These are phyloP conservation scores for Gallirallus australis DNA, from an alignment of 2,797 vertebrate genomes.

Conservation along the genomic window DNA sequence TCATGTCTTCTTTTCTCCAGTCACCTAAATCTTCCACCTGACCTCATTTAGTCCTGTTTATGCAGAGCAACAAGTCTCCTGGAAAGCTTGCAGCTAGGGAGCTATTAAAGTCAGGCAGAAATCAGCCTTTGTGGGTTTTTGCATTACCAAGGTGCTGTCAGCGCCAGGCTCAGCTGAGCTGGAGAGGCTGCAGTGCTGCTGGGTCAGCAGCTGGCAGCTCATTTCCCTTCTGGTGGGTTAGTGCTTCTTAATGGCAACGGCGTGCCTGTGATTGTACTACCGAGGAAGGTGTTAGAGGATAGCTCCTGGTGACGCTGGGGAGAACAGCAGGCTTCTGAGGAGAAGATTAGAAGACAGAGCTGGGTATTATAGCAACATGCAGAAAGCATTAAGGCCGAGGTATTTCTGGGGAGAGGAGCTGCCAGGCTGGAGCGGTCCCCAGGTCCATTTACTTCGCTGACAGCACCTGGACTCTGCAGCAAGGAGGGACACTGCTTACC, in stretches of 20 bases:
- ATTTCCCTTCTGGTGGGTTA: background rate
- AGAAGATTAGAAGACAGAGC: background rate
- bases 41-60: background rate
- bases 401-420: background rate
- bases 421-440: background rate
- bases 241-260: background rate
- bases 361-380: background rate
- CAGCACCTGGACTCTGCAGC: background rate
- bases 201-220: background rate
- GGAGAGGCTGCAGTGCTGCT: background rate
- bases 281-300: background rate
- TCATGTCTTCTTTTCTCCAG: background rate
- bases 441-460: background rate
- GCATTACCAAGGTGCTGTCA: background rate
- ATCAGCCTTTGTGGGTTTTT: background rate
- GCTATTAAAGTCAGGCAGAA: background rate
- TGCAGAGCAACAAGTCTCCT: background rate
- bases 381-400: background rate
- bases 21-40: background rate
- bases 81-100: background rate
- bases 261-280: background rate
- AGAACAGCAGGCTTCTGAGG: background rate
- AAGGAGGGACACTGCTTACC: background rate
- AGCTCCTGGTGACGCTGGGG: rapidly evolving
- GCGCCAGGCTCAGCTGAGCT: background rate